Percentiles rank a stretch among this genome's conserved stretches.
phyloP scores from a whole-genome alignment of 2,888 invertebrate genomes.

The Trachelus stipa region DNA sequence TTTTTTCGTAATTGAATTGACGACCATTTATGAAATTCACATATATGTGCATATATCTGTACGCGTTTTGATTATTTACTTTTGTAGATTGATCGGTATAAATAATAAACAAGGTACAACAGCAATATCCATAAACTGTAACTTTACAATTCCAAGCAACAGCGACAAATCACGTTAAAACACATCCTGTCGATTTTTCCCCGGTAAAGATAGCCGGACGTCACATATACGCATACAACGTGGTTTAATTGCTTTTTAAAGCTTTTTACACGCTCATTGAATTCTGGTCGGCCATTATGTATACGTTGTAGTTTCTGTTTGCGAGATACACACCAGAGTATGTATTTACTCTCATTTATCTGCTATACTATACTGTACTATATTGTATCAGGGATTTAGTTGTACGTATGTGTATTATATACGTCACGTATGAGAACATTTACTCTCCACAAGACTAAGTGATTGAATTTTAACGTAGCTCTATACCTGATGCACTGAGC shows the following conservation, averaged over 20 bases:
- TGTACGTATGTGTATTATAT: slow-evolving; percentile 15
- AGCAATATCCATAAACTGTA: neutral
- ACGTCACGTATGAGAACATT: slow-evolving; percentile 8
- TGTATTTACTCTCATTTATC: neutral
- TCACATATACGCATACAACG: neutral
- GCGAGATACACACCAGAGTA: slow-evolving; percentile 11
- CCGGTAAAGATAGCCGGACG: neutral
- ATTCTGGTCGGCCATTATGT: neutral
- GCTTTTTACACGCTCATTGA: slow-evolving; percentile 5
- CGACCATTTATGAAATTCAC: neutral
- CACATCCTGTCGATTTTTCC: neutral
- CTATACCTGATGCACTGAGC: neutral
- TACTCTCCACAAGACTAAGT: slow-evolving; percentile 31
- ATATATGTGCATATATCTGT: neutral
- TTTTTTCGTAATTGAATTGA: neutral
- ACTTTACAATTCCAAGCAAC: neutral
- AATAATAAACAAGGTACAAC: neutral
- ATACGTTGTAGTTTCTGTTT: slow-evolving; percentile 12
- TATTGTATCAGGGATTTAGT: slow-evolving; percentile 15
- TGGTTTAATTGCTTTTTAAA: neutral
- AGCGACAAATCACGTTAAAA: neutral
- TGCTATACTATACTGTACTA: slow-evolving; percentile 6
- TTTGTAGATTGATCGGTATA: neutral
- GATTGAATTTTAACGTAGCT: slow-evolving; percentile 28
- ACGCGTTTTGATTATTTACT: neutral